Evolutionary conservation across 2,888 invertebrate species (phyloP), one percentile per base, ranked within the genome.

Genomic region (Heliconius aoede): DNA sequence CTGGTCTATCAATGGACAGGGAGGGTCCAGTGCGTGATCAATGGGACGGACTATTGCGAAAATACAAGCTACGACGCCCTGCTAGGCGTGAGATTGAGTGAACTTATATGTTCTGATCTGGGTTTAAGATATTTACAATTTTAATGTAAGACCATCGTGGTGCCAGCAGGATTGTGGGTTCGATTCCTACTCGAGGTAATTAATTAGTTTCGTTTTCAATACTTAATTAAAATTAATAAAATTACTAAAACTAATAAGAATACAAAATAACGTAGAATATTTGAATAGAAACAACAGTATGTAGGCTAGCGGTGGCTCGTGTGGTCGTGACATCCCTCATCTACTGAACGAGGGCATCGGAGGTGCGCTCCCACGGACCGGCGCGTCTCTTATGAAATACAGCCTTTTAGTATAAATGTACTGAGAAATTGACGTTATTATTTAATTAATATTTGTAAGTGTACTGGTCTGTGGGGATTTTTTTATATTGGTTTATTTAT

Each of bases 31-130:
- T 87, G 85, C 91, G 93, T 93, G 93, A 92, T 87, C 89, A 86
- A 91, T 90, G 92, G 92, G 92, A 90, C 86, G 91, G 85, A 81
- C 85, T 85, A 86, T 91, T 90, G 89, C 89, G 87, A 88, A 90
- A 90, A 80, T 26, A 76, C 74, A 4, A 24, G 79, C 82, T 81
- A 81, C 81, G 82, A 81, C 82, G 83, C 83, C 82, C 81, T 81
- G 78, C 75, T 55, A 78, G 64, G 55, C 76, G 65, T 69, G 69
- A 77, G 76, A 79, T 73, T 51, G 36, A 71, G 46, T 76, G 74
- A 73, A 82, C 76, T 69, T 80, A 81, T 82, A 82, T 60, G 11
- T 80, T 78, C 32, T 64, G 76, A 62, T 72, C 64, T 71, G 68
- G 60, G 58, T 61, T 30, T 46, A 4, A 24, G 13, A 69, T 69